Conservation (phyloP, 2,797 vertebrate species). For the Spea hammondii region DNA sequence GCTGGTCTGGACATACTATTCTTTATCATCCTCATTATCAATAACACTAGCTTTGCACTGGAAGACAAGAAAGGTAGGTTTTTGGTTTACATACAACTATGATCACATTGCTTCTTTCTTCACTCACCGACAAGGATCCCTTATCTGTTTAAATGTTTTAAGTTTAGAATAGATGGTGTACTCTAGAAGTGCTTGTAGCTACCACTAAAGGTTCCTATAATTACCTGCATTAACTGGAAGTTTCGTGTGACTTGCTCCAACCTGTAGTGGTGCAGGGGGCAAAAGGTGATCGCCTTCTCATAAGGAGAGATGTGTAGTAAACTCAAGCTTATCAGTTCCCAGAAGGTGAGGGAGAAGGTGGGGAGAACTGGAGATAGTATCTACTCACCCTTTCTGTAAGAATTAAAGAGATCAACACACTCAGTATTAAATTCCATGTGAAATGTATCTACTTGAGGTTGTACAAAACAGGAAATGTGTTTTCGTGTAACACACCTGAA, state of each 20-base stretch:
- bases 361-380: background rate
- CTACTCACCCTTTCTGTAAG: background rate
- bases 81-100: background rate
- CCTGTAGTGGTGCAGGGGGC: background rate
- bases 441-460: too few relatives aligned
- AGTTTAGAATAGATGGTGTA: too few relatives aligned
- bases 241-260: background rate
- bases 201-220: background rate
- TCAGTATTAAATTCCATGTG: too few relatives aligned
- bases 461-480: too few relatives aligned
- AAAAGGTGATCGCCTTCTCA: background rate
- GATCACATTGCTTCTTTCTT: background rate
- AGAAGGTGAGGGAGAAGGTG: background rate
- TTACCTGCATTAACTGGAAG: conserved; percentile 13
- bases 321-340: conserved; percentile 3
- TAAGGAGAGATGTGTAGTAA: background rate
- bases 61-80: conserved; percentile 67
- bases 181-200: background rate
- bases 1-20: background rate
- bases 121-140: background rate
- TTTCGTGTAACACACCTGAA: too few relatives aligned
- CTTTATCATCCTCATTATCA: conserved; percentile 55
- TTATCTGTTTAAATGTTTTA: background rate
- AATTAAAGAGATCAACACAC: too few relatives aligned
- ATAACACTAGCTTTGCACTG: conserved; percentile 47